Base-by-base conservation (phyloP, 2,113 vertebrate species). In the Megaleporinus macrocephalus region DNA sequence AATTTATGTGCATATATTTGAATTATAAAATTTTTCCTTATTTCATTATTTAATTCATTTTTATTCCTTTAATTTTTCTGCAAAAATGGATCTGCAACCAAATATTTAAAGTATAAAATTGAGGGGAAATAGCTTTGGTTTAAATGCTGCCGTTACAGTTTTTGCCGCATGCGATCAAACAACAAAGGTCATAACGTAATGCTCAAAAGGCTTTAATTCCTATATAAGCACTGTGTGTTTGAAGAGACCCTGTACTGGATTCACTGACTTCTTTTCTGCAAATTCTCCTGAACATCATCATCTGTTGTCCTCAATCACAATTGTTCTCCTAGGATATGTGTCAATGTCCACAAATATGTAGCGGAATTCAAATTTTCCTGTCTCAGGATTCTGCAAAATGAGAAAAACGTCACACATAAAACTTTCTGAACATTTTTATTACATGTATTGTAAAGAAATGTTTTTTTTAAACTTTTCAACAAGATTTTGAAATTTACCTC, bases 331-430 rank as follows among this genome's bases (percentile, higher is more conserved):
- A 9, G 98, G 96, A 85, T 96, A 97, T 15, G 93, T 84, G 29
- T 97, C 96, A 9, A 98, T 33, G 0, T 98, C 97, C 89, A 98
- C 97, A 93, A 98, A 93, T 87, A 99, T 94, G 84, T 97, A 99
- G 18, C 91, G 93, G 79, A 97, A 96, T 72, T 97, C 96, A 30
- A 94, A 96, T 84, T 91, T 94, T 80, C 97, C 95, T 36, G 87
- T 96, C 87, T 95, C 90, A 62, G 92, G 93, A 89, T 96, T 97
- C 98, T 99, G 92, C 12, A 76, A 87, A 83, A 91, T 81, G 51
- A 55, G 13, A 63, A 74, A 33, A 26, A 83, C 11, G 5, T 22
- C 61, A 73, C 20, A 18, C 18, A 36, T 4, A 10, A 44, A 76
- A 11, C 24, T 66, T 41, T 0, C 14, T 12, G 26, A 24, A 15